phyloP scores from a whole-genome alignment of 2,113 vertebrate genomes.

The Salvelinus sp. region DNA sequence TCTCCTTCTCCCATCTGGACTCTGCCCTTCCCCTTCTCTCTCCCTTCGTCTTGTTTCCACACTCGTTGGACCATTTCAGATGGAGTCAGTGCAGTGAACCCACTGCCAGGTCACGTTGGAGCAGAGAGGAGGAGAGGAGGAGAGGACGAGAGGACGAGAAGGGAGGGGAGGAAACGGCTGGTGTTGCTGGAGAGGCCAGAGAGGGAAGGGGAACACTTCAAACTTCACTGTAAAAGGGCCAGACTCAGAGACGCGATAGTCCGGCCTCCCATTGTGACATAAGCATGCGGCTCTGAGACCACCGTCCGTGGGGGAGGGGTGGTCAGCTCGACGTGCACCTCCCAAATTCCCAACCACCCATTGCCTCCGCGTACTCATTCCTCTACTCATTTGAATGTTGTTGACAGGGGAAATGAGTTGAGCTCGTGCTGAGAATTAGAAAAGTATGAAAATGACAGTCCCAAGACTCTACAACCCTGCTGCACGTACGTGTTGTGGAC shows the following conservation, averaged over 20 bases:
- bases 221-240: too few species aligned
- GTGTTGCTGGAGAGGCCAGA: too few species aligned
- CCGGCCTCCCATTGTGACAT: neutral
- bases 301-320: neutral
- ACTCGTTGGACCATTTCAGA: constrained; percentile 16
- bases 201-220: too few species aligned
- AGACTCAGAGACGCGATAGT: too few species aligned
- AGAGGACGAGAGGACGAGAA: neutral
- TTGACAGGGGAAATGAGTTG: too few species aligned
- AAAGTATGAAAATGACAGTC: too few species aligned
- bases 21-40: neutral
- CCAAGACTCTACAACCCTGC: too few species aligned
- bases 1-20: constrained; percentile 46
- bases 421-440: too few species aligned
- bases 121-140: constrained; percentile 12
- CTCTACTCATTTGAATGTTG: too few species aligned
- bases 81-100: constrained; percentile 22
- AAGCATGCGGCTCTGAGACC: neutral
- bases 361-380: too few species aligned
- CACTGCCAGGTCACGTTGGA: constrained; percentile 25
- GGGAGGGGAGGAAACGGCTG: neutral
- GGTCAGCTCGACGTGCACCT: neutral
- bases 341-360: too few species aligned
- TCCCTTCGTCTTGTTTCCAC: constrained; percentile 10
- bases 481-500: too few species aligned